These are phyloP conservation scores for Zapornia atra DNA, from an alignment of 2,113 vertebrate genomes.

Conservation along the genomic window DNA sequence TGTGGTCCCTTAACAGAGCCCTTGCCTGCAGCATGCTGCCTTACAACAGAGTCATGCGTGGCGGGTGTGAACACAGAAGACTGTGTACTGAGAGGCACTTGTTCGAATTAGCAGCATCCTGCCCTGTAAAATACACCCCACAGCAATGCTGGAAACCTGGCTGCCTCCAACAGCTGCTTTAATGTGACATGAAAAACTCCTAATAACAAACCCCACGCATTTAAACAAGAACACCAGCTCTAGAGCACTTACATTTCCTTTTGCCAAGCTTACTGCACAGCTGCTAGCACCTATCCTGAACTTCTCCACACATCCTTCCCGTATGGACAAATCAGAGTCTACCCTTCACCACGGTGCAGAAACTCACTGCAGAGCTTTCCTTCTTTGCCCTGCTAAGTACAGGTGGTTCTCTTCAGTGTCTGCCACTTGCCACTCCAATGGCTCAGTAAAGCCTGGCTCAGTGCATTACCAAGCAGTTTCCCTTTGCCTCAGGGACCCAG, in stretches of 20 bases:
- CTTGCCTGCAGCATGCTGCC: accelerated
- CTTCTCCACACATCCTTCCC: not conserved
- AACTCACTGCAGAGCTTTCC: not conserved
- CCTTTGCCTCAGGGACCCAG: not conserved
- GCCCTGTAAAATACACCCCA: not conserved
- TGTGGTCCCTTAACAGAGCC: not conserved
- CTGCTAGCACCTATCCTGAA: not conserved
- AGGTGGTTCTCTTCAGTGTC: not conserved
- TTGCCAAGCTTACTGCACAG: not conserved
- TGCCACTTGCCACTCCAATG: not conserved
- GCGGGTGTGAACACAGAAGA: not conserved
- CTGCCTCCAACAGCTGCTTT: not conserved
- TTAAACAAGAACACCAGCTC: not conserved
- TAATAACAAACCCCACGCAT: not conserved
- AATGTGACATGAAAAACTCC: not conserved
- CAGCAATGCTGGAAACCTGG: accelerated
- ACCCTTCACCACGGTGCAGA: not conserved
- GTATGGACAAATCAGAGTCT: not conserved
- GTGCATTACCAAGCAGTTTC: not conserved
- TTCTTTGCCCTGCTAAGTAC: not conserved
- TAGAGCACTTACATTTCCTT: not conserved
- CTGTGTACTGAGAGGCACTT: not conserved
- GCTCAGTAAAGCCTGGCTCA: not conserved
- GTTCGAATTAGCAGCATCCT: not conserved
- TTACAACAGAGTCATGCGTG: not conserved